Evolutionary conservation across 1,140 invertebrate genomes (phyloP), one percentile per base, ranked within the genome.

Genomic region (Hormaphis cornu): DNA sequence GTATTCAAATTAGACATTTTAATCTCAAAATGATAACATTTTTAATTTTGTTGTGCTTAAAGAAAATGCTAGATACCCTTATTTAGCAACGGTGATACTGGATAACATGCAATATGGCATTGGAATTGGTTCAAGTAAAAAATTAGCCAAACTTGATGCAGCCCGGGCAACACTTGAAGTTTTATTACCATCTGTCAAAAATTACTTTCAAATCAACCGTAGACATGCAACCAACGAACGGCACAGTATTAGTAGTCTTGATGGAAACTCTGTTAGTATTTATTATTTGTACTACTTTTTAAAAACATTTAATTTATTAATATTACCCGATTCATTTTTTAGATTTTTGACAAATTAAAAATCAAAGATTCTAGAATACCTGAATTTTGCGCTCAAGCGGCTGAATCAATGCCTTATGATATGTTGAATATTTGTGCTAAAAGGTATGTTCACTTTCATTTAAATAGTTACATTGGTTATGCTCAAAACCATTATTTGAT

Each of bases 261-360:
- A 40, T 28, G 42, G 69, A 10, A 26, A 71, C n/a, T 44, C 18
- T 44, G 37, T 72, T 26, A 44, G 18, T 70, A 72, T 66, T 2
- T 59, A 66, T 33, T 71, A 46, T 53, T 56, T 69, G 70, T 70
- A 66, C n/a, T 48, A 56, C 6, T 37, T 5, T 14, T 12, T 28
- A 35, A 22, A 28, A 53, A 28, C 9, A 33, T 9, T n/a, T 14
- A 12, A 2, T 33, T 54, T 14, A n/a, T 22, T 12, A 35, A 37
- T 37, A n/a, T 37, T 22, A 37, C 20, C 6, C 14, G 1, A 53
- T 42, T 24, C 14, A 56, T 40, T 14, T 58, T 54, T 56, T 81
- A 92, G 82, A n/a, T 95, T 93, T 98, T 97, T 78, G 93, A 97
- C 80, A 88, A 93, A 76, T 91, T 97, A 69, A 85, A 86, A 66